These are phyloP conservation scores for Apostichopus japonicus DNA, from an alignment of 35 echinoderm and acorn worm genomes.

Conservation along the genomic window DNA sequence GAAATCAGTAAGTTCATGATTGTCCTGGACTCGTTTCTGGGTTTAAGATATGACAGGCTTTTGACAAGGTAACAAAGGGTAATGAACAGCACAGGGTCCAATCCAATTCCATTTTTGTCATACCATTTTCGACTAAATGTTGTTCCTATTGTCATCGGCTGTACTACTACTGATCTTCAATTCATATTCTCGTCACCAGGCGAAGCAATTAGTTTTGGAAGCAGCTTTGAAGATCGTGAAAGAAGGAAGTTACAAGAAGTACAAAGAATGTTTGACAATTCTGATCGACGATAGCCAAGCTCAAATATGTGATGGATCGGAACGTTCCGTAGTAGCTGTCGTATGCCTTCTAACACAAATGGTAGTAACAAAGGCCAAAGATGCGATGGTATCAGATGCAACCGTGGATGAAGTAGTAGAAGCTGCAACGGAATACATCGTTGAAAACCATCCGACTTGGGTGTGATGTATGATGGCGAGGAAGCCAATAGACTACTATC, in stretches of 20 bases:
- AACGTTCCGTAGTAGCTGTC: background rate
- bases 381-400: background rate
- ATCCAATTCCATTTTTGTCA: no score
- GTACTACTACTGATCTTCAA: no score
- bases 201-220: background rate
- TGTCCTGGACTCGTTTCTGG: no score
- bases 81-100: no score
- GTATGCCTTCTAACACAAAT: background rate
- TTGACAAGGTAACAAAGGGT: no score
- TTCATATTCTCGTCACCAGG: background rate
- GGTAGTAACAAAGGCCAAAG: background rate
- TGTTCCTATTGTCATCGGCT: no score
- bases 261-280: background rate
- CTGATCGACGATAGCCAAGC: background rate
- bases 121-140: no score
- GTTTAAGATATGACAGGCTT: no score
- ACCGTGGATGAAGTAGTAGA: background rate
- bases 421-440: background rate
- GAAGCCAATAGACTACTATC: no score
- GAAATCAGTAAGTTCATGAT: no score
- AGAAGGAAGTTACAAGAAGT: constrained; percentile 20
- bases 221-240: background rate
- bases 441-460: background rate
- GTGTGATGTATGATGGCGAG: background rate
- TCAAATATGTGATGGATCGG: background rate